A percentile compares a stretch with the other conserved stretches of the same genome.
Evolutionary conservation across 2,888 invertebrate species (phyloP).

Genomic region (Podotricha telesiphe): DNA sequence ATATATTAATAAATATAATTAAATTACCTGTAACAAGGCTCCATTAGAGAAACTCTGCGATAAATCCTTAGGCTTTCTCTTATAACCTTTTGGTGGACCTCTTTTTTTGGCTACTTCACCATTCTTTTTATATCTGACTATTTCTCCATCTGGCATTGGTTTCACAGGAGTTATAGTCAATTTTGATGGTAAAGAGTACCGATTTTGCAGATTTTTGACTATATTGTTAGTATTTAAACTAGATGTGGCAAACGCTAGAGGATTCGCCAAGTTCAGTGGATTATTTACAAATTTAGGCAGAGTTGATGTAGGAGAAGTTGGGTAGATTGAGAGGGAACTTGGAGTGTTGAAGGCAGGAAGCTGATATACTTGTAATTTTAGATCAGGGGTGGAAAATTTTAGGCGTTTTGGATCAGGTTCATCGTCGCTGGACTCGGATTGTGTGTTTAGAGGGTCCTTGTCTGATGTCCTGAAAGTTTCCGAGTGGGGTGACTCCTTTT

Average conservation of each 20-base stretch:
- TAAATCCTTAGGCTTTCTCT: conserved; percentile 72
- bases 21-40: conserved; percentile 64
- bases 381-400: conserved; percentile 61
- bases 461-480: conserved; percentile 62
- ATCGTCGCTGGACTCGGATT: conserved; percentile 70
- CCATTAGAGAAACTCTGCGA: conserved; percentile 65
- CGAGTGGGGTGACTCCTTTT: conserved; percentile 62
- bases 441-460: conserved; percentile 56
- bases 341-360: conserved; percentile 72
- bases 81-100: conserved; percentile 76
- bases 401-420: conserved; percentile 68
- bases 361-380: conserved; percentile 75
- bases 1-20: too few species aligned
- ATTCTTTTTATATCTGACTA: conserved; percentile 76
- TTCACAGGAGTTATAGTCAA: conserved; percentile 69
- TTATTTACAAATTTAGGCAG: conserved; percentile 77
- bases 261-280: conserved; percentile 73
- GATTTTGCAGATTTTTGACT: conserved; percentile 66
- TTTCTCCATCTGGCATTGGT: conserved; percentile 56
- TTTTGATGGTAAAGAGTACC: conserved; percentile 69
- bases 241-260: conserved; percentile 60
- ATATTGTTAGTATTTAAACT: conserved; percentile 61
- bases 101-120: conserved; percentile 76
- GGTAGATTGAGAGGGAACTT: conserved; percentile 67
- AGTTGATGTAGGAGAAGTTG: conserved; percentile 53